phyloP scores from a whole-genome alignment of 2,113 vertebrate species.

The Nyctibius bracteatus region DNA sequence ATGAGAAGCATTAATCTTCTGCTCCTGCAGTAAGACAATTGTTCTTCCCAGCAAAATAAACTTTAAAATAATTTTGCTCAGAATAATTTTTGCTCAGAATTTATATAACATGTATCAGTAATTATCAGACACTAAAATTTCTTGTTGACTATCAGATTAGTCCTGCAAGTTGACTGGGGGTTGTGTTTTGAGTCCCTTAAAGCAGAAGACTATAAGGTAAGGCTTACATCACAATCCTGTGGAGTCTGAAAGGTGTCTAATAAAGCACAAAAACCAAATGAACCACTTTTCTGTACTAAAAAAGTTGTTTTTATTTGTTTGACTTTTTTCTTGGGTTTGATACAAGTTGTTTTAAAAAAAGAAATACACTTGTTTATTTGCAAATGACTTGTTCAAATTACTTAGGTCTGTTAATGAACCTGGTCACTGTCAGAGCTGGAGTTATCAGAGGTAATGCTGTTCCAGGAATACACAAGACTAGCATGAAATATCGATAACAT shows the following conservation, averaged over 20 bases:
- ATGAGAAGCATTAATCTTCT: background rate
- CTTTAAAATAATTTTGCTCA: background rate
- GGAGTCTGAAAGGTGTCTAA: background rate
- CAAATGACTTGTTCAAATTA: background rate
- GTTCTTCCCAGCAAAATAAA: background rate
- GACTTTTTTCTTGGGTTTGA: background rate
- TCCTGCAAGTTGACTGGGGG: background rate
- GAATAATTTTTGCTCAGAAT: background rate
- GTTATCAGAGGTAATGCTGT: background rate
- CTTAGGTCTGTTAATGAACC: background rate
- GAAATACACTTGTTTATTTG: background rate
- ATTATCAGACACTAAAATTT: background rate
- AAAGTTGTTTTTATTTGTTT: background rate
- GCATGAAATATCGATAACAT: background rate
- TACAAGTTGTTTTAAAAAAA: background rate
- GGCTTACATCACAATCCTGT: background rate
- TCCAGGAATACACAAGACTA: background rate
- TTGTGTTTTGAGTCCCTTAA: background rate
- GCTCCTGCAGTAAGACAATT: background rate
- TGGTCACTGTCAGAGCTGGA: background rate
- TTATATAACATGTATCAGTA: rapidly evolving
- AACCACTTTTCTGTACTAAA: background rate
- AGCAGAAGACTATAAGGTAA: background rate
- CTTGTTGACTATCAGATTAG: too few species aligned
- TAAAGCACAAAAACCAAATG: background rate